A percentile compares a stretch with the other conserved stretches of the same genome.
phyloP scores from a whole-genome alignment of 2,113 vertebrate genomes.

The Oenanthe melanoleuca region DNA sequence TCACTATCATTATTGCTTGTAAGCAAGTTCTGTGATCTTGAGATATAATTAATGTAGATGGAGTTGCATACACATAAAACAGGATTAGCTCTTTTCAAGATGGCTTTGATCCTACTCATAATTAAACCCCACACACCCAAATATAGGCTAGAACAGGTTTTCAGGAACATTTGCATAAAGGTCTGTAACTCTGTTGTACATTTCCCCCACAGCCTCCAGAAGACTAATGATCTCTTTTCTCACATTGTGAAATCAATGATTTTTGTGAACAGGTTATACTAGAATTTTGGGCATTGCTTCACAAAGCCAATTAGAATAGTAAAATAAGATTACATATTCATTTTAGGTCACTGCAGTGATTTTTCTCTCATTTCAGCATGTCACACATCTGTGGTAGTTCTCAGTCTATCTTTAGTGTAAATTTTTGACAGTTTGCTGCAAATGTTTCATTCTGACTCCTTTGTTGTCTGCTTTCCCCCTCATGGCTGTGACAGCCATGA shows the following conservation, averaged over 20 bases:
- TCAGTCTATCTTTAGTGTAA: conserved; percentile 34
- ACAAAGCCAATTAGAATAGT: neutral
- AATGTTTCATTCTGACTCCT: neutral
- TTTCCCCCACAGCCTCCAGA: neutral
- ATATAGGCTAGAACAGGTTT: neutral
- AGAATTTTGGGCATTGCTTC: neutral
- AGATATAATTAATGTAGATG: conserved; percentile 58
- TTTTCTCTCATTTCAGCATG: neutral
- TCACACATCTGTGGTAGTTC: neutral
- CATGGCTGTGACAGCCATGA: neutral
- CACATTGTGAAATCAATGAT: neutral
- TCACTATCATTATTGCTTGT: neutral
- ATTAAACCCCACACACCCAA: conserved; percentile 26
- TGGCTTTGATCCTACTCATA: conserved; percentile 59
- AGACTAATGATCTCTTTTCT: conserved; percentile 5
- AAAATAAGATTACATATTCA: neutral
- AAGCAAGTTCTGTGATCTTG: conserved; percentile 55
- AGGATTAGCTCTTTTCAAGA: conserved; percentile 44
- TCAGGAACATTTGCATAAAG: conserved; percentile 12
- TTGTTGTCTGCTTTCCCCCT: neutral
- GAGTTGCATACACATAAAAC: conserved; percentile 39
- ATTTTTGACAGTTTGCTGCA: neutral
- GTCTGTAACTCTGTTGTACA: neutral
- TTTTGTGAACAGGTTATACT: neutral
- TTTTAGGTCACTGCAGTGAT: neutral